Base-by-base conservation (phyloP, 2,888 invertebrate genomes). In the Anodontia alba region DNA sequence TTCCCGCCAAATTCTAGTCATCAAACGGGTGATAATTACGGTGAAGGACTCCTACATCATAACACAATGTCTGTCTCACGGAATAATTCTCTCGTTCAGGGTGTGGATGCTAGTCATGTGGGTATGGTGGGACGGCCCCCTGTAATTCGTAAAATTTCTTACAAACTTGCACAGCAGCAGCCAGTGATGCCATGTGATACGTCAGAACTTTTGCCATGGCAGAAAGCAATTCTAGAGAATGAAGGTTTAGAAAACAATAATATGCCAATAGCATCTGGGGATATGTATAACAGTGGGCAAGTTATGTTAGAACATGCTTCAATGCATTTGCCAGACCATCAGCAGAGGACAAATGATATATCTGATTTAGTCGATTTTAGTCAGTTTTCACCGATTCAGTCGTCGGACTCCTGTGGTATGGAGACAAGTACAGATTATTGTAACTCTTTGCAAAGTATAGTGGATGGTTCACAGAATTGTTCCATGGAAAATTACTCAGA, bases 111-210 rank as follows among this genome's bases (percentile, higher is more conserved):
- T 82, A 73, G 74, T 80, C 43, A 46, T 20, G 26, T 33, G 23
- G 29, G 10, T 26, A 71, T 78, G 31, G 73, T 70, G 20, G 76
- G 88, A 46, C 82, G 90, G 62, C 96, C 97, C 77, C 97, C 97
- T 92, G 97, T 98, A 96, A 95, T 97, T 67, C 95, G 98, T 8
- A 98, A 98, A 93, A 97, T 97, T 88, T 97, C 97, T 90, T 98
- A 97, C 94, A 98, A 98, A 95, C 96, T 98, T 89, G 97, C 97
- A 43, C 97, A 97, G 93, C 97, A 97, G 93, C 97, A 97, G 90
- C 97, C 97, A 91, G 97, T 97, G 71, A 95, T 97, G 89, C 97
- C 97, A 10, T 94, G 97, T 83, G 96, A 96, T 23, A 82, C 86
- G 38, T 81, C 80, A 17, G 85, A 86, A 33, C 74, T 82, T 38